Conservation (phyloP, 2,888 invertebrate genomes). For the Actias luna region DNA sequence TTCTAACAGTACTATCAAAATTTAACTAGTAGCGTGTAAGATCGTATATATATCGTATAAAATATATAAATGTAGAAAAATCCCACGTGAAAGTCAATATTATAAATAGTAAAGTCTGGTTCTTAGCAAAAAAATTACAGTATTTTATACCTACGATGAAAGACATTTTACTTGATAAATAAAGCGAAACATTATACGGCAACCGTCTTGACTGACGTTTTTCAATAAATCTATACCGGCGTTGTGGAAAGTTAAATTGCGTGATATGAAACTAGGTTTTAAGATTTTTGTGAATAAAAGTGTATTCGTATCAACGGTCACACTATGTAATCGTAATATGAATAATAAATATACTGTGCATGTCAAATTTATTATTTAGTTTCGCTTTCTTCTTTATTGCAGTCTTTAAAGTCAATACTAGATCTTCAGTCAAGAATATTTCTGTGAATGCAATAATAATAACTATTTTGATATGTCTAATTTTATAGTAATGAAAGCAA, state of each 20-base stretch:
- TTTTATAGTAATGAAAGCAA: too few species aligned
- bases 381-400: too few species aligned
- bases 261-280: conserved; percentile 9
- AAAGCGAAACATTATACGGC: background rate
- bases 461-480: too few species aligned
- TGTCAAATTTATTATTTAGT: too few species aligned
- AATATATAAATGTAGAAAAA: background rate
- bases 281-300: background rate
- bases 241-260: conserved; percentile 4
- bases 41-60: too few species aligned
- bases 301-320: background rate
- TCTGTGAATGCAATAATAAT: too few species aligned
- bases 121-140: background rate
- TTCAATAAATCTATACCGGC: conserved; percentile 3
- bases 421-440: too few species aligned
- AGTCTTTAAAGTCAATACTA: too few species aligned
- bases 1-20: too few species aligned
- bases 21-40: too few species aligned
- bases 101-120: background rate
- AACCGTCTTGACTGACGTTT: conserved; percentile 4
- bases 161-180: background rate
- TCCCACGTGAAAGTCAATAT: background rate
- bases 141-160: conserved; percentile 2
- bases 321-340: background rate
- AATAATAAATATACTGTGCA: too few species aligned